Base-by-base conservation (phyloP, 1,140 invertebrate genomes). In the Trachymyrmex septentrionalis region DNA sequence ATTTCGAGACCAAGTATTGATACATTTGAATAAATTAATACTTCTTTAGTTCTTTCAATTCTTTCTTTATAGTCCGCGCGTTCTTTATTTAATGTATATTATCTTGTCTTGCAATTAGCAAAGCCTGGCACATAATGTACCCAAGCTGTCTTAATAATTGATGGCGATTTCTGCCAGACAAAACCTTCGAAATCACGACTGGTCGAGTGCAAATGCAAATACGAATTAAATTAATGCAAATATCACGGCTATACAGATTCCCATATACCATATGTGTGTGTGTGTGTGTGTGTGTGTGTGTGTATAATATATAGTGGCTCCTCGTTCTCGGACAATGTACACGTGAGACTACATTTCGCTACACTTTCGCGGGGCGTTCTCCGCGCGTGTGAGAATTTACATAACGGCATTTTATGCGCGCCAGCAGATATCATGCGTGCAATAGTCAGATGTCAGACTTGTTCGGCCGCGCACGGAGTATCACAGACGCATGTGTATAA, bases 361-460 rank as follows among this genome's bases (percentile, higher is more conserved):
- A 84, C 55, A 84, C 55, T 75, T 61, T 50, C 14, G 30, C 57
- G 48, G 24, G 14, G 6, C 19, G 53, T 67, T n/a, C 53, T 63
- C 19, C 64, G 24, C 16, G 55, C 55, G 16, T 21, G 34, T 19
- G 55, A 16, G 69, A 84, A 84, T 84, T 84, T 84, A 63, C 80
- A 84, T 84, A 84, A 84, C 50, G 69, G 69, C 55, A 61, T 84
- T 84, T 84, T 75, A 75, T n/a, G 27, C 80, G 24, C 38, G 55
- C 38, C 27, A 38, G 57, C 27, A 38, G 69, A 84, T 75, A 84
- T 84, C 69, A 73, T 84, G 69, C 80, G 80, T 75, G 80, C 38
- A 75, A 63, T 85, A 78, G 82, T 85, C 75, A 78, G 82, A 77
- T 63, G 75, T 85, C 73, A 78, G 75, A 78, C 73, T 85, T 53